A percentile compares a stretch with the other conserved stretches of the same genome.
These are phyloP conservation scores for Ochropacha duplaris DNA, from an alignment of 2,888 invertebrate genomes.

Conservation along the genomic window DNA sequence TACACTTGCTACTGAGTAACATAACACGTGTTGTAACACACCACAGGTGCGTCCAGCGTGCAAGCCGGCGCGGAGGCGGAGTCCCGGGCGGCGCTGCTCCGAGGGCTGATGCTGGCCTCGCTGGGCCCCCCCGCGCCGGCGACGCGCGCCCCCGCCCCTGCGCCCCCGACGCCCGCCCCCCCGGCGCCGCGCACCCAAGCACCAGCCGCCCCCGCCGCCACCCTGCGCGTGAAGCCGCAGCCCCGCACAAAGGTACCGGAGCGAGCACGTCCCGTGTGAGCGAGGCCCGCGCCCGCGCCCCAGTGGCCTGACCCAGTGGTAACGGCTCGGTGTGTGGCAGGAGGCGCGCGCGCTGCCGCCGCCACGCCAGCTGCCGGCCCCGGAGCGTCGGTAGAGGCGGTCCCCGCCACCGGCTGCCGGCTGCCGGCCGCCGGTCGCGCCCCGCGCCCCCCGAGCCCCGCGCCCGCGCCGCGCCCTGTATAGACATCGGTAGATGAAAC, in stretches of 20 bases:
- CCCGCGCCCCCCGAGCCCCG: constrained; percentile 18
- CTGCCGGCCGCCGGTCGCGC: constrained; percentile 49
- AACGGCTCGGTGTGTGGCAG: constrained; percentile 13
- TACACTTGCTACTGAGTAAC: too few relatives aligned
- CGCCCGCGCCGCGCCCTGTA: constrained; percentile 26
- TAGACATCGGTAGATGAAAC: constrained; percentile 48
- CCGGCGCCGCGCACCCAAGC: constrained; percentile 28
- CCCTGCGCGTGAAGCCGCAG: constrained; percentile 68
- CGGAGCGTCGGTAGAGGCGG: constrained; percentile 26
- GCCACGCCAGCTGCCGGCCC: constrained; percentile 34
- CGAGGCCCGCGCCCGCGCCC: constrained; percentile 9
- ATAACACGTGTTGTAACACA: too few relatives aligned
- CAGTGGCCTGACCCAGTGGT: constrained; percentile 5
- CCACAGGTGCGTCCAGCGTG: constrained; percentile 41
- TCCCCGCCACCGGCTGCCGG: constrained; percentile 44
- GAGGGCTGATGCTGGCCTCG: constrained; percentile 74
- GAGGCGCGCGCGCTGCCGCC: constrained; percentile 25
- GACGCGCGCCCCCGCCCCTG: constrained; percentile 22
- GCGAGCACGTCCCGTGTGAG: constrained; percentile 6
- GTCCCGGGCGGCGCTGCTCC: constrained; percentile 69
- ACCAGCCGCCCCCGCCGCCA: constrained; percentile 36
- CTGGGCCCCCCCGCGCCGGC: constrained; percentile 52
- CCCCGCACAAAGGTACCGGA: constrained; percentile 64
- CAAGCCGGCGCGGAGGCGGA: constrained; percentile 62
- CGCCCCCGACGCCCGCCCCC: constrained; percentile 34